A percentile compares a stretch with the other conserved stretches of the same genome.
Conservation (phyloP, 2,888 invertebrate species). For the Stictocephala bisonia region DNA sequence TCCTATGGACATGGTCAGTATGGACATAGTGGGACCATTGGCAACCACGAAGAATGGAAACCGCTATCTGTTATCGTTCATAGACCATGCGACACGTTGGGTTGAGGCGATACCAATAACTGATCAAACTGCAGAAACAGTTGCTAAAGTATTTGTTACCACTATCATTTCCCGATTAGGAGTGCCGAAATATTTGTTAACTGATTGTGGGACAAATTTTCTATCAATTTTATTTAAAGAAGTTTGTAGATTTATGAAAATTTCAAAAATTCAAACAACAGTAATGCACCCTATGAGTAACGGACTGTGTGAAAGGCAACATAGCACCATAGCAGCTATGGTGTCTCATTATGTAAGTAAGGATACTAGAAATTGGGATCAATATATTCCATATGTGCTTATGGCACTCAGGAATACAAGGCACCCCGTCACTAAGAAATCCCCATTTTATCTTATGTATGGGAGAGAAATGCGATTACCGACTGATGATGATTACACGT, state of each 20-base stretch:
- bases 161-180: constrained; percentile 61
- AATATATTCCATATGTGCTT: constrained; percentile 58
- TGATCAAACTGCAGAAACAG: constrained; percentile 61
- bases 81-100: constrained; percentile 58
- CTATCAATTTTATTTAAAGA: constrained; percentile 61
- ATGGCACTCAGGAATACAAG: not conserved
- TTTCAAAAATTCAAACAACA: constrained; percentile 48
- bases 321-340: constrained; percentile 61
- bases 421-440: not conserved
- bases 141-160: constrained; percentile 60
- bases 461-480: not conserved
- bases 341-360: constrained; percentile 59
- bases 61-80: too few relatives aligned
- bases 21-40: constrained; percentile 62
- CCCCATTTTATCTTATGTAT: constrained; percentile 7
- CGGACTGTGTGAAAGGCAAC: constrained; percentile 60
- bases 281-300: constrained; percentile 61
- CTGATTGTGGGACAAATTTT: constrained; percentile 64
- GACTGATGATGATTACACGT: not conserved
- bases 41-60: constrained; percentile 59
- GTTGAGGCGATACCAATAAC: constrained; percentile 59
- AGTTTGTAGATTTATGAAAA: constrained; percentile 28
- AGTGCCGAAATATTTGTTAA: constrained; percentile 61
- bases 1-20: constrained; percentile 58
- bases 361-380: constrained; percentile 61